Base-by-base conservation (phyloP, 2,113 vertebrate species). In the Castor canadensis region DNA sequence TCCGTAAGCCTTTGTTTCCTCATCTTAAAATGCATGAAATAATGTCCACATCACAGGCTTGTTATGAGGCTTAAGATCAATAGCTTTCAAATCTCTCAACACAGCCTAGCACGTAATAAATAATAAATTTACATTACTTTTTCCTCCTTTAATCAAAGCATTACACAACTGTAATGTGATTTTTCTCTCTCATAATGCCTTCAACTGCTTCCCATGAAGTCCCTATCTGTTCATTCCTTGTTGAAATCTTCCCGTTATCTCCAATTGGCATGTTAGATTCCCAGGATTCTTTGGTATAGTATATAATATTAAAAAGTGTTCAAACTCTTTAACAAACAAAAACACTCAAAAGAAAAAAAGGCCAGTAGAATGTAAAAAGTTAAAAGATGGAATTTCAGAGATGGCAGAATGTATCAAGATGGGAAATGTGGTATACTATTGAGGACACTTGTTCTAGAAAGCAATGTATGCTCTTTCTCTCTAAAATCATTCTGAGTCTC, bases 331-430 rank as follows among this genome's bases (percentile, higher is more conserved):
- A 66, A 43, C n/a, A 93, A 89, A 87, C 43, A 66, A 86, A 86
- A 87, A 95, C 82, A 76, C 56, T 58, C 16, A 81, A 72, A 73
- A 77, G 24, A 95, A 87, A 81, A 82, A 10, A 49, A 62, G 54
- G 60, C 9, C 71, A 45, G 47, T 13, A 58, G 6, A 56, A 94
- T 43, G 5, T 47, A 38, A 91, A 73, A 67, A 52, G 52, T 69
- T 13, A 69, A 75, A 88, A 83, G 35, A 38, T 60, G 15, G 80
- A 38, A 89, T 79, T 93, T 54, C 85, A 75, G 69, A 83, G 52
- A 69, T 54, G 13, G 15, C 15, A 43, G 22, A 1, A 71, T 89
- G 15, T 43, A 90, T 47, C 30, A 94, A 94, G 38, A 38, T 28
- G 38, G 16, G 64, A 92, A 84, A 6, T 40, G 43, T 45, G n/a